These are phyloP conservation scores for Ardeotis arabs DNA, from an alignment of 2,113 vertebrate species.

Conservation along the genomic window DNA sequence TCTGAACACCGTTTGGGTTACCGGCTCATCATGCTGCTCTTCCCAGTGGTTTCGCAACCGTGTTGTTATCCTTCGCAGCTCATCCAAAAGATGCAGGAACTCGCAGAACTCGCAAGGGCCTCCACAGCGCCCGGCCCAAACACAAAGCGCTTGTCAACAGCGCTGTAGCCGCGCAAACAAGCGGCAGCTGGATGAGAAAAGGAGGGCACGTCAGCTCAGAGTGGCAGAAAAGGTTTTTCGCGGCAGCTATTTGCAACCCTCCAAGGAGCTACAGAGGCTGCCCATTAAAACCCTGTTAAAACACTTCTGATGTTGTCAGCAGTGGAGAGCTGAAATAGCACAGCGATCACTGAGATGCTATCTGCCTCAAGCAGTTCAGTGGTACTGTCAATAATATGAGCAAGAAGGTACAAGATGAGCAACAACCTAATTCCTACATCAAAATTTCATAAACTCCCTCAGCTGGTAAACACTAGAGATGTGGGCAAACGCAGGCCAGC, in stretches of 20 bases:
- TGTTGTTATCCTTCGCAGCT: neutral
- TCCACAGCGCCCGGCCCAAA: slow-evolving; percentile 11
- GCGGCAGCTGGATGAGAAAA: slow-evolving; percentile 79
- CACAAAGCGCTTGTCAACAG: slow-evolving; percentile 53
- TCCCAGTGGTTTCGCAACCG: neutral
- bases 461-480: slow-evolving; percentile 58
- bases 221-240: slow-evolving; percentile 78
- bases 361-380: slow-evolving; percentile 85
- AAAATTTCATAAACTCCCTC: slow-evolving; percentile 92
- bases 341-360: slow-evolving; percentile 79
- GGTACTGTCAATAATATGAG: slow-evolving; percentile 96
- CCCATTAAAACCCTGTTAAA: slow-evolving; percentile 99
- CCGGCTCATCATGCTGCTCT: neutral
- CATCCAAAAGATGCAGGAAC: neutral
- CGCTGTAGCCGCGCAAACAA: slow-evolving; percentile 52
- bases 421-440: slow-evolving; percentile 97
- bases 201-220: slow-evolving; percentile 85
- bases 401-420: slow-evolving; percentile 94
- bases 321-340: slow-evolving; percentile 81
- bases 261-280: slow-evolving; percentile 86
- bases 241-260: slow-evolving; percentile 91
- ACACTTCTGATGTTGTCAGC: slow-evolving; percentile 98
- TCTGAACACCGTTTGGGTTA: neutral
- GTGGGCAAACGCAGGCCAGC: slow-evolving; percentile 72
- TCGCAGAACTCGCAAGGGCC: slow-evolving; percentile 6